A percentile compares a stretch with the other conserved stretches of the same genome.
phyloP scores from a whole-genome alignment of 2,113 vertebrate genomes.

The Clarias gariepinus region DNA sequence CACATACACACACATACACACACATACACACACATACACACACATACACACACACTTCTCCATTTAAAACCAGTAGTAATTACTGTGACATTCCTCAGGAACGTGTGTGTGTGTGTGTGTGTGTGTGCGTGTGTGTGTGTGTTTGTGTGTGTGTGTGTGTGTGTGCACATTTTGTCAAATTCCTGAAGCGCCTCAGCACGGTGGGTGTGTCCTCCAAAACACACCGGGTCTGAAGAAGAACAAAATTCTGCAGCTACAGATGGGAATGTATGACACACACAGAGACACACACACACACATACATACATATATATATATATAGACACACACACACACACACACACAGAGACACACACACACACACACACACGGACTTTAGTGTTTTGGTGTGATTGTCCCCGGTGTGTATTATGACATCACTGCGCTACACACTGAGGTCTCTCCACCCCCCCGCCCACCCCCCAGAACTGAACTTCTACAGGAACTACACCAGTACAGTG shows the following conservation, averaged over 20 bases:
- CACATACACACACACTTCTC: neutral
- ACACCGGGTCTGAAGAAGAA: neutral
- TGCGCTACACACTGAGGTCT: too few species aligned
- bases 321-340: constrained; percentile 14
- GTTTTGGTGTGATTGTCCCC: neutral
- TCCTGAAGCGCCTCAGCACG: constrained; percentile 11
- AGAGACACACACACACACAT: neutral
- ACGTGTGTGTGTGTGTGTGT: neutral
- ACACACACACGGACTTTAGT: constrained; percentile 12
- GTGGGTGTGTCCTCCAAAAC: constrained; percentile 3
- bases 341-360: constrained; percentile 46
- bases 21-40: neutral
- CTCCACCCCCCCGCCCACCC: too few species aligned
- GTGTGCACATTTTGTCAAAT: neutral
- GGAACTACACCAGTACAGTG: neutral
- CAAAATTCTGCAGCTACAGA: neutral
- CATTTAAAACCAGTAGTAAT: neutral
- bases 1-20: neutral
- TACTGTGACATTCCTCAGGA: neutral
- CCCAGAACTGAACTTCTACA: neutral
- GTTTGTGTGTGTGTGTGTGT: constrained; percentile 16
- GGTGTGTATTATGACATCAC: neutral
- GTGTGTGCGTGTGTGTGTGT: constrained; percentile 17
- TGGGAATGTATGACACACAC: neutral
- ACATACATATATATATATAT: neutral